Conservation (phyloP, 2,113 vertebrate genomes). For the Oreocharis arfaki region DNA sequence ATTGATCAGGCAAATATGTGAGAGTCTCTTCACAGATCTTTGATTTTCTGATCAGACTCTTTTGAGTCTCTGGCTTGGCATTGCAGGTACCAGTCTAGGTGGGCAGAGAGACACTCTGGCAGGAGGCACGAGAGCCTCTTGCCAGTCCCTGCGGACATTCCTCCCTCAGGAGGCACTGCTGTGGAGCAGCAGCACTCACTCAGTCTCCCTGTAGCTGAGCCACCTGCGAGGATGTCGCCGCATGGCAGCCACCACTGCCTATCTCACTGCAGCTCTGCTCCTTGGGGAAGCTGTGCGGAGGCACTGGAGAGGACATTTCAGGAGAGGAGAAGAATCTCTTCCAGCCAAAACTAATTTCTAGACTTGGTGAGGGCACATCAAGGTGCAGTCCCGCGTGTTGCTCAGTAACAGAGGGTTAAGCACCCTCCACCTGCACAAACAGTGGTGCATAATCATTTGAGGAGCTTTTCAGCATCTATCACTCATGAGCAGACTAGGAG, state of each 20-base stretch:
- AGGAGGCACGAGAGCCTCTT: not conserved
- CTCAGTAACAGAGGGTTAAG: not conserved
- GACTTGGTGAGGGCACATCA: not conserved
- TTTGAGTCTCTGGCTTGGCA: not conserved
- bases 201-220: not conserved
- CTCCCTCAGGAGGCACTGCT: accelerated
- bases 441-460: accelerated
- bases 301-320: not conserved
- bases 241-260: accelerated
- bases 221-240: accelerated
- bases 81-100: not conserved
- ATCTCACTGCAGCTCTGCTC: not conserved
- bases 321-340: not conserved
- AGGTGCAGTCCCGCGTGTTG: not conserved
- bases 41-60: not conserved
- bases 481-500: not conserved
- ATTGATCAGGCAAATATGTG: not conserved
- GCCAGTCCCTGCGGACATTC: accelerated
- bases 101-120: not conserved
- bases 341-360: not conserved
- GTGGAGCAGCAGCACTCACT: not conserved
- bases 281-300: accelerated
- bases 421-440: not conserved
- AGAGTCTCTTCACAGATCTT: not conserved
- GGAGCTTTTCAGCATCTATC: not conserved